These are phyloP conservation scores for Dunckerocampus dactyliophorus DNA, from an alignment of 2,113 vertebrate genomes.

Conservation along the genomic window DNA sequence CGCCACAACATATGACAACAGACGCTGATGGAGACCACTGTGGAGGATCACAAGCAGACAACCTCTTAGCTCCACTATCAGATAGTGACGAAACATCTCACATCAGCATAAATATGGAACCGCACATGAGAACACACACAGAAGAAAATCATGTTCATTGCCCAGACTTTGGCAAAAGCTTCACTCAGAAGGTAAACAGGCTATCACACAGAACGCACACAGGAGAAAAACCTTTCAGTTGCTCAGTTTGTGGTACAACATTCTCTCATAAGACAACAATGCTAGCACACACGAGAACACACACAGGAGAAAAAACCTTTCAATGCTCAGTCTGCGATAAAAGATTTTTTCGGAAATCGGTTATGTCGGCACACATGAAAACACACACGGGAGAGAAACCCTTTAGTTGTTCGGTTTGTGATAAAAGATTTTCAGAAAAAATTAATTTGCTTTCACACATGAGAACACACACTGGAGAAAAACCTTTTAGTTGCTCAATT, in stretches of 20 bases:
- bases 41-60: no score
- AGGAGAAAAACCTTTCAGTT: neutral
- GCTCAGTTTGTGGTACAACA: neutral
- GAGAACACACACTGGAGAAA: neutral
- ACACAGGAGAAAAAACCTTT: neutral
- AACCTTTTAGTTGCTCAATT: neutral
- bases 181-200: neutral
- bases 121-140: neutral
- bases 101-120: no score
- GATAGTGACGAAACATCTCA: no score
- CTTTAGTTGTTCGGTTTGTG: no score
- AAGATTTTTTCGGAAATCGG: neutral
- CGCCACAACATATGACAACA: no score
- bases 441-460: neutral
- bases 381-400: neutral
- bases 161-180: neutral
- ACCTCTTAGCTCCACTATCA: no score
- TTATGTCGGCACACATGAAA: neutral
- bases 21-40: no score
- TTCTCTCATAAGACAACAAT: neutral
- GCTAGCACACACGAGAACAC: neutral
- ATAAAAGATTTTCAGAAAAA: no score
- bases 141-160: neutral
- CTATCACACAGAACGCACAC: neutral
- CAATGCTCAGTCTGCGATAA: neutral